A percentile compares a stretch with the other conserved stretches of the same genome.
Evolutionary conservation across 2,113 vertebrate genomes (phyloP).

Genomic region (Erinaceus europaeus): DNA sequence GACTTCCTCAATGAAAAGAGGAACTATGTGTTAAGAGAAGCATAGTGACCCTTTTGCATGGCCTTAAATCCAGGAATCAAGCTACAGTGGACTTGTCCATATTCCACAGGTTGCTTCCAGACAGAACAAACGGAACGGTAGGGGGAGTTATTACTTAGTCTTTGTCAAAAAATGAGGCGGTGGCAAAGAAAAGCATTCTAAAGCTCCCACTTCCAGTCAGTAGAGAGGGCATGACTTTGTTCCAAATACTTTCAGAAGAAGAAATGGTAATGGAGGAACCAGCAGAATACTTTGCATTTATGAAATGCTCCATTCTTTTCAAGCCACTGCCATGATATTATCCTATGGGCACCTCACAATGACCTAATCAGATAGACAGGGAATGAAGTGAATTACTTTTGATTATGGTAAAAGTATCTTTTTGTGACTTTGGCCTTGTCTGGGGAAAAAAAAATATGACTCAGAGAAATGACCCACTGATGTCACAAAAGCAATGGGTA

Average conservation of each 20-base stretch:
- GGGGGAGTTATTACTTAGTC: not conserved
- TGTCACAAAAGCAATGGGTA: not conserved
- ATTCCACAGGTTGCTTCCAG: not conserved
- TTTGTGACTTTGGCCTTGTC: slow-evolving; percentile 23
- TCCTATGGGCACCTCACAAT: not conserved
- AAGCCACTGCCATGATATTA: not conserved
- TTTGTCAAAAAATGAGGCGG: not conserved
- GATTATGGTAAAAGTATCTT: not conserved
- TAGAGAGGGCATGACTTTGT: slow-evolving; percentile 7
- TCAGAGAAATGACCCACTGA: slow-evolving; percentile 12
- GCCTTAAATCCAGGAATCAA: not conserved
- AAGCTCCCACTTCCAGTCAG: not conserved
- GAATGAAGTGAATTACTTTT: not conserved
- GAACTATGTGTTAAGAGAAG: not conserved
- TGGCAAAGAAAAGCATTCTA: not conserved
- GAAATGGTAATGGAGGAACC: not conserved
- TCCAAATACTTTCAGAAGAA: slow-evolving; percentile 9
- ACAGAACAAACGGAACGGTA: not conserved
- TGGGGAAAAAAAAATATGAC: not conserved
- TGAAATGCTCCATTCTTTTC: not conserved
- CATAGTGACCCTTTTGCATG: not conserved
- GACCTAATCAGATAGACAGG: not conserved
- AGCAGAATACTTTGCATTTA: slow-evolving; percentile 5
- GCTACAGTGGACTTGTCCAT: not conserved
- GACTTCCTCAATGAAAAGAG: slow-evolving; percentile 16